Conservation (phyloP, 2,888 invertebrate species). For the Allolobophora icterica region DNA sequence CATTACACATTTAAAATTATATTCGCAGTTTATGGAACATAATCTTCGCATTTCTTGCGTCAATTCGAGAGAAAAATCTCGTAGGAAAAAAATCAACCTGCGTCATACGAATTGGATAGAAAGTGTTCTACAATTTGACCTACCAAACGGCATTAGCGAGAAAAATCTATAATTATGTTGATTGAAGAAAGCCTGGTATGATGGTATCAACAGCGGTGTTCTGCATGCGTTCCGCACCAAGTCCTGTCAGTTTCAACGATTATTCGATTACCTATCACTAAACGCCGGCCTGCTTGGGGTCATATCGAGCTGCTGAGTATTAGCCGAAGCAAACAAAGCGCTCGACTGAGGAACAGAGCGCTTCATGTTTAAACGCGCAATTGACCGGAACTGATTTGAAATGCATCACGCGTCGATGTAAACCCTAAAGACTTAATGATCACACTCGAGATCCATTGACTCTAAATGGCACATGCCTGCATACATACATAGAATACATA, state of each 20-base stretch:
- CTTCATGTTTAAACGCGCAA: not conserved
- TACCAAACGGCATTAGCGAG: not conserved
- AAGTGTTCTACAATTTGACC: not conserved
- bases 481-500: not conserved
- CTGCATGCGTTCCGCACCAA: not conserved
- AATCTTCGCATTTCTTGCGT: too few species aligned
- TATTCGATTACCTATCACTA: constrained; percentile 17
- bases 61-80: not conserved
- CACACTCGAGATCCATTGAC: not conserved
- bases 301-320: not conserved
- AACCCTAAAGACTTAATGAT: not conserved
- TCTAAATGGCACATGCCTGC: not conserved
- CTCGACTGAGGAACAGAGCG: not conserved
- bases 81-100: not conserved
- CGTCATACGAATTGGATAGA: not conserved
- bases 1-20: too few species aligned
- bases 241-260: not conserved
- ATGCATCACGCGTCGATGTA: not conserved
- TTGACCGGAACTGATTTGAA: not conserved
- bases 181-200: not conserved
- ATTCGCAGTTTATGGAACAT: too few species aligned
- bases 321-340: not conserved
- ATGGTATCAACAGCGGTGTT: not conserved
- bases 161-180: not conserved
- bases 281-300: not conserved